A percentile compares a stretch with the other conserved stretches of the same genome.
Conservation (phyloP, 2,113 vertebrate species). For the Sander vitreus region DNA sequence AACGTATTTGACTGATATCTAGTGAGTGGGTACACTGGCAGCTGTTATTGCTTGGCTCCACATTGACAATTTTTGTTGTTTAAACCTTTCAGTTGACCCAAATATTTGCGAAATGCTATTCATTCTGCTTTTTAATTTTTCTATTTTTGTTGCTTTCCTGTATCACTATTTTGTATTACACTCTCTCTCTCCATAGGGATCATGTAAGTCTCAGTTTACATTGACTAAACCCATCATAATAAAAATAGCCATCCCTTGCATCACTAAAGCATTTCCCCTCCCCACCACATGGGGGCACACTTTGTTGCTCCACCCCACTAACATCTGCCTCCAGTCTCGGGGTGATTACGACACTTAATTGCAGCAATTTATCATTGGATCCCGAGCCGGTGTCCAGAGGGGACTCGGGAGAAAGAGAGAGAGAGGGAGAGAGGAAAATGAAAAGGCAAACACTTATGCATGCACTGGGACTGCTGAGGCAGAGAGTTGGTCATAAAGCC, state of each 20-base stretch:
- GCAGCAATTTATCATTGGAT: conserved; percentile 58
- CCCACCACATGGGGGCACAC: conserved; percentile 39
- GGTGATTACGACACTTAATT: conserved; percentile 64
- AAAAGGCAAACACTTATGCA: conserved; percentile 70
- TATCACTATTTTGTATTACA: neutral
- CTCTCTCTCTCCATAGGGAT: neutral
- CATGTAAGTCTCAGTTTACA: neutral
- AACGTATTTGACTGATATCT: no score
- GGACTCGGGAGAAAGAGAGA: conserved; percentile 41
- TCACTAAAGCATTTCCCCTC: conserved; percentile 6
- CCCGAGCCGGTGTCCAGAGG: conserved; percentile 5
- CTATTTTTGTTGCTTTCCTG: neutral
- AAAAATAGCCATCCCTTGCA: neutral
- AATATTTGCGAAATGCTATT: neutral
- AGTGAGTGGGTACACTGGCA: no score
- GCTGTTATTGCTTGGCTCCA: no score
- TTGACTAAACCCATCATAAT: neutral
- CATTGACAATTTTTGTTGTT: no score
- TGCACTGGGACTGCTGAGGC: conserved; percentile 55
- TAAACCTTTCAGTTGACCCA: neutral
- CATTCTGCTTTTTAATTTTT: neutral
- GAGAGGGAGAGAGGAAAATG: conserved; percentile 64
- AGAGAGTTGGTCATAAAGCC: conserved; percentile 64
- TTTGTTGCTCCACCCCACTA: conserved; percentile 41
- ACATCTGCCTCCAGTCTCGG: conserved; percentile 29